phyloP scores from a whole-genome alignment of 2,113 vertebrate species.

The Pelvicachromis taeniatus region DNA sequence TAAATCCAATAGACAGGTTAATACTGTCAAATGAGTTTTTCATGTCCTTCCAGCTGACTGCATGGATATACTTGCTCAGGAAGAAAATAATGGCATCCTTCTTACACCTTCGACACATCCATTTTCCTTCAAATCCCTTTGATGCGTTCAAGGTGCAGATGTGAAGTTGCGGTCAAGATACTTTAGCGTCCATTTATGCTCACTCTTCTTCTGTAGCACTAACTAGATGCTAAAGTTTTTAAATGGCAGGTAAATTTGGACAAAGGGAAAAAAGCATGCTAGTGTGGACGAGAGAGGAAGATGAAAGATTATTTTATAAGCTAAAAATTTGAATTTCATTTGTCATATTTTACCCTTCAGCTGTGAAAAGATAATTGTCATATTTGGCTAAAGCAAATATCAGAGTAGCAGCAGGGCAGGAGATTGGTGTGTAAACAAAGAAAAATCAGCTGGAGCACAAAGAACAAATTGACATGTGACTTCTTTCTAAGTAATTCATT shows the following conservation, averaged over 20 bases:
- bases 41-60: not conserved
- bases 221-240: too few species aligned
- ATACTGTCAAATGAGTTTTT: too few species aligned
- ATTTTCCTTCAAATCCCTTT: not conserved
- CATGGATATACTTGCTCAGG: not conserved
- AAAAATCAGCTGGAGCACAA: not conserved
- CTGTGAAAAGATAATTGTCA: not conserved
- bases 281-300: not conserved
- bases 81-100: not conserved
- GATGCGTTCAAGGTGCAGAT: not conserved
- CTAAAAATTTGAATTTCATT: not conserved
- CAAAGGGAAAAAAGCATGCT: not conserved
- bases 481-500: not conserved
- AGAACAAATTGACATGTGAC: not conserved
- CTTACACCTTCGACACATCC: not conserved
- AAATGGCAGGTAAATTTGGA: too few species aligned
- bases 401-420: not conserved
- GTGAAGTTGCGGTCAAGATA: not conserved
- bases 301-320: not conserved
- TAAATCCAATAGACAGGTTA: not conserved
- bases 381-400: not conserved
- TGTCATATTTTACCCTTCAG: not conserved
- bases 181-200: not conserved
- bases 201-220: too few species aligned
- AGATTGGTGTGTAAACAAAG: not conserved